Evolutionary conservation across 2,113 vertebrate genomes (phyloP).

Genomic region (Brienomyrus longianalis): DNA sequence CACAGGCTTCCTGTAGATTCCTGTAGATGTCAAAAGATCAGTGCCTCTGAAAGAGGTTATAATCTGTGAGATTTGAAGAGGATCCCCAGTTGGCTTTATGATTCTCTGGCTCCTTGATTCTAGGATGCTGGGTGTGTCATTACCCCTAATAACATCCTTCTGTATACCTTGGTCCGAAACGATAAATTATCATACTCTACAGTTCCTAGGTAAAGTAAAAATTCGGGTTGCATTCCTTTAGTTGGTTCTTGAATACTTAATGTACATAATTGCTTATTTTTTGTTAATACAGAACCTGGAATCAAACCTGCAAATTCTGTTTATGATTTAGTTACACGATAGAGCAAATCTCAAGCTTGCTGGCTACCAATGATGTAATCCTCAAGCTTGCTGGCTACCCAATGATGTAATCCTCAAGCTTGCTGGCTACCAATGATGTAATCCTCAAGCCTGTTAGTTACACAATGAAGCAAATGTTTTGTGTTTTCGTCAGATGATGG

Average conservation of each 20-base stretch:
- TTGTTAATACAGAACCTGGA: neutral
- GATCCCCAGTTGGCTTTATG: neutral
- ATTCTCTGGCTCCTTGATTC: neutral
- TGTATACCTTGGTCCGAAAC: neutral
- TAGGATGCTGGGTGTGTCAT: neutral
- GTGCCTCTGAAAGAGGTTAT: neutral
- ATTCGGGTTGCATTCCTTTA: neutral
- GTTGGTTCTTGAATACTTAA: neutral
- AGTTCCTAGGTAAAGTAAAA: neutral
- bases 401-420: neutral
- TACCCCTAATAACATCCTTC: neutral
- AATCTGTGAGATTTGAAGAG: neutral
- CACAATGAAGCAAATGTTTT: neutral
- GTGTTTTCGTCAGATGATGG: neutral
- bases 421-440: neutral
- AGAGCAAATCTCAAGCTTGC: neutral
- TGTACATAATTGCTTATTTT: neutral
- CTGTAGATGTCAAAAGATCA: conserved; percentile 6
- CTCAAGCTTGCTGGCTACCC: neutral
- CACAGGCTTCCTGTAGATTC: neutral
- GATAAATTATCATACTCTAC: neutral
- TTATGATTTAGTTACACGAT: neutral
- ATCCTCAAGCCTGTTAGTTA: neutral
- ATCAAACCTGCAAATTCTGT: neutral
- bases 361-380: neutral